phyloP scores from a whole-genome alignment of 92 coral and sea anemone species.

The Phenganax marumi region DNA sequence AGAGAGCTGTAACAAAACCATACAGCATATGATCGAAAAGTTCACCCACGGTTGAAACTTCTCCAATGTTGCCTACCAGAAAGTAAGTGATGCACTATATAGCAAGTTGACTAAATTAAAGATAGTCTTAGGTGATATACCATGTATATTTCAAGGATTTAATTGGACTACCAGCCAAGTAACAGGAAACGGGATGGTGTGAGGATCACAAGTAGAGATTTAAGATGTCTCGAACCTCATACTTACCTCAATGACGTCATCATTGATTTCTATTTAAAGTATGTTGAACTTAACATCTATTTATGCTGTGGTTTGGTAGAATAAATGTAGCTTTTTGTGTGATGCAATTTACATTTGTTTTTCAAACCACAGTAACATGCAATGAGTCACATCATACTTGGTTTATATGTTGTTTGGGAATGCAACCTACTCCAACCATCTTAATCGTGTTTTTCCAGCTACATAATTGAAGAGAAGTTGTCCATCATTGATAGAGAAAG shows the following conservation, averaged over 20 bases:
- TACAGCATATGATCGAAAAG: constrained; percentile 34
- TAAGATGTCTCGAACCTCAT: constrained; percentile 66
- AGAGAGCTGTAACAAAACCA: background rate
- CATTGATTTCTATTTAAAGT: constrained; percentile 93
- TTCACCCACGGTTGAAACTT: background rate
- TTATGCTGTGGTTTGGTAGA: too few species aligned
- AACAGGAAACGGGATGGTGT: constrained; percentile 64
- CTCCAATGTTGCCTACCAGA: constrained; percentile 27
- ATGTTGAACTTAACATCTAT: constrained; percentile 22
- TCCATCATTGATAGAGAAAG: constrained; percentile 59
- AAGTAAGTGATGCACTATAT: constrained; percentile 40
- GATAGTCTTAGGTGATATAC: background rate
- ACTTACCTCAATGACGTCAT: constrained; percentile 90
- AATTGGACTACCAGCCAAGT: constrained; percentile 74
- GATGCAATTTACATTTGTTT: too few species aligned
- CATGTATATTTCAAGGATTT: constrained; percentile 49
- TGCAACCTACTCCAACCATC: too few species aligned
- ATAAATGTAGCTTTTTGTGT: too few species aligned
- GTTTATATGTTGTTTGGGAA: background rate
- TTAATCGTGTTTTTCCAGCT: constrained; percentile 49
- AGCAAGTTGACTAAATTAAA: background rate
- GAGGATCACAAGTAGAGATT: constrained; percentile 72
- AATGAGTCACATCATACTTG: background rate
- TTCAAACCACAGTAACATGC: too few species aligned
- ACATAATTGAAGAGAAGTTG: constrained; percentile 68